Evolutionary conservation across 2,888 invertebrate genomes (phyloP).

Genomic region (Catocala sponsa): DNA sequence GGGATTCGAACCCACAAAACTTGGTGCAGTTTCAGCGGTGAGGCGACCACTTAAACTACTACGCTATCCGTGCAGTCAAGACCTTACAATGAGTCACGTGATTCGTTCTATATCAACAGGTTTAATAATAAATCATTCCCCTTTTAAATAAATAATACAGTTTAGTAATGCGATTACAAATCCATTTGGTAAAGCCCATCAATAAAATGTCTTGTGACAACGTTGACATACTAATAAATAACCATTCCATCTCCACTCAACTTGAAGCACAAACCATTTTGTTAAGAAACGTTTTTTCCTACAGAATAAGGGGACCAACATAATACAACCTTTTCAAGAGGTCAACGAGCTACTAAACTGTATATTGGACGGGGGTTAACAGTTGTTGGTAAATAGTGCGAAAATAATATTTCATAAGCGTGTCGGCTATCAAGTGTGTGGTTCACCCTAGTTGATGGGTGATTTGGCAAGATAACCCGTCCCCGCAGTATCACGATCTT

Average conservation of each 20-base stretch:
- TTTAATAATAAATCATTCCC: too few relatives aligned
- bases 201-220: neutral
- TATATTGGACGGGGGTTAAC: slow-evolving; percentile 31
- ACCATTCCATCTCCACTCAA: slow-evolving; percentile 1
- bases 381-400: slow-evolving; percentile 49
- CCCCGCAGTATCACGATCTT: slow-evolving; percentile 20
- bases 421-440: slow-evolving; percentile 31
- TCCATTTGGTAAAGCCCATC: slow-evolving; percentile 5
- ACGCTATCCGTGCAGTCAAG: too few relatives aligned
- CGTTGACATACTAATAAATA: neutral
- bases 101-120: too few relatives aligned
- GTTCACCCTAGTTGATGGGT: slow-evolving; percentile 26
- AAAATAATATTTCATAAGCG: slow-evolving; percentile 51
- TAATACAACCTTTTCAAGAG: slow-evolving; percentile 23
- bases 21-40: too few relatives aligned
- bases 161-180: neutral
- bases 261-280: slow-evolving; percentile 4
- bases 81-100: too few relatives aligned
- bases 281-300: slow-evolving; percentile 9
- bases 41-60: too few relatives aligned
- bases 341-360: slow-evolving; percentile 45
- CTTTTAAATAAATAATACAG: too few relatives aligned
- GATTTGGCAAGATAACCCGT: slow-evolving; percentile 37
- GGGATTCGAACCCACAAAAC: too few relatives aligned
- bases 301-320: neutral